Evolutionary conservation across 2,888 invertebrate genomes (phyloP), one percentile per base, ranked within the genome.

Genomic region (Tupiocoris notatus): DNA sequence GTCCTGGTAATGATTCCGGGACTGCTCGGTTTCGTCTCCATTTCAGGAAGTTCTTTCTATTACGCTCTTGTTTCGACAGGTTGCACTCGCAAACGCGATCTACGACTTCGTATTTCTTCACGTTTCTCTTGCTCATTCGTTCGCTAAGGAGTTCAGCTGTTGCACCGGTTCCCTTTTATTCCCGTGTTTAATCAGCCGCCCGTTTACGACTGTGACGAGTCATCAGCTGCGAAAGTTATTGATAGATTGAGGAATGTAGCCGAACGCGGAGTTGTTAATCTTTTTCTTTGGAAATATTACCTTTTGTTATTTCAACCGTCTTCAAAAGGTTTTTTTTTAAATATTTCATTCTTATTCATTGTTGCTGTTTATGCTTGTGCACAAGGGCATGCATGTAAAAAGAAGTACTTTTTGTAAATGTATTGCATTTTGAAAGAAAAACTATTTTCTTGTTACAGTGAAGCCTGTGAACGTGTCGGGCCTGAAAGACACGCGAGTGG

Each of bases 401-500:
- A n/a, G n/a, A n/a, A n/a, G n/a, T n/a, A n/a, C n/a, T n/a, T n/a
- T n/a, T n/a, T n/a, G n/a, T n/a, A n/a, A n/a, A n/a, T n/a, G n/a
- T n/a, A n/a, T n/a, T n/a, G 39, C 39, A 39, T 39, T 39, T 39
- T 39, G 39, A n/a, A n/a, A n/a, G n/a, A n/a, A n/a, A n/a, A n/a
- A n/a, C n/a, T n/a, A n/a, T 9, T 7, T 16, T 59, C 24, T 65
- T 65, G 2, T 65, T 25, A 6, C 73, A 82, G 82, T 80, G 68
- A 79, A 79, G 70, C 80, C 81, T 22, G 81, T 80, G 62, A 80
- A 79, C 54, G 81, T 82, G 61, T 81, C 79, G 78, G 82, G 82
- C 59, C 80, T 82, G 75, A 79, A 78, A 24, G 81, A 82, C 78
- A 77, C 79, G 7, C 79, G 80, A 64, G 78, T 81, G 64, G 81